Evolutionary conservation across 2,797 vertebrate genomes (phyloP).

Genomic region (Avahi laniger): DNA sequence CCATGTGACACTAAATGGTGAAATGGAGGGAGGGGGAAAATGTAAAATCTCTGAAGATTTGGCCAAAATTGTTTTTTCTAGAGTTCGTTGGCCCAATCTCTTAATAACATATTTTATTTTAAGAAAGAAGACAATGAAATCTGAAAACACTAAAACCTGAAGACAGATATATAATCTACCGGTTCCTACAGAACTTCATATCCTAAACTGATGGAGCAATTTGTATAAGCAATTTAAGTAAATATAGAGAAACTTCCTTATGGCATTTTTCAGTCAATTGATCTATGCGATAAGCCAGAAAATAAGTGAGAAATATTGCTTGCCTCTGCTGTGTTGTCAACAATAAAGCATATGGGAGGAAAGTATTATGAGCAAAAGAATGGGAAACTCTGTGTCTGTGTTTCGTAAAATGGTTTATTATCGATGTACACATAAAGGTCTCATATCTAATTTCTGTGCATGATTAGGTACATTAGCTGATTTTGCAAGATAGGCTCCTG

Average conservation of each 20-base stretch:
- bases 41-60: background rate
- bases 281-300: slow-evolving; percentile 42
- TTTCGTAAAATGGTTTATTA: slow-evolving; percentile 37
- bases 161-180: background rate
- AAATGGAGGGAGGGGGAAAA: background rate
- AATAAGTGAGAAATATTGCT: slow-evolving; percentile 17
- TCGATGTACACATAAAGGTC: background rate
- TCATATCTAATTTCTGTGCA: background rate
- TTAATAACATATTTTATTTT: background rate
- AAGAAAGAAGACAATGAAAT: background rate
- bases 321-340: background rate
- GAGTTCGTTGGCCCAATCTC: background rate
- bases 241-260: slow-evolving; percentile 43
- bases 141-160: background rate
- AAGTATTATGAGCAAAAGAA: background rate
- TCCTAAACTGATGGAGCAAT: background rate
- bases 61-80: background rate
- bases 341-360: background rate
- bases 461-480: slow-evolving; percentile 40
- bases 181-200: background rate
- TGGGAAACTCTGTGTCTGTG: background rate
- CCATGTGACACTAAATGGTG: background rate
- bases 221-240: slow-evolving; percentile 32
- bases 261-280: background rate
- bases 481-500: slow-evolving; percentile 35